Base-by-base conservation (phyloP, 2,113 vertebrate genomes). In the Chaetodon trifascialis region DNA sequence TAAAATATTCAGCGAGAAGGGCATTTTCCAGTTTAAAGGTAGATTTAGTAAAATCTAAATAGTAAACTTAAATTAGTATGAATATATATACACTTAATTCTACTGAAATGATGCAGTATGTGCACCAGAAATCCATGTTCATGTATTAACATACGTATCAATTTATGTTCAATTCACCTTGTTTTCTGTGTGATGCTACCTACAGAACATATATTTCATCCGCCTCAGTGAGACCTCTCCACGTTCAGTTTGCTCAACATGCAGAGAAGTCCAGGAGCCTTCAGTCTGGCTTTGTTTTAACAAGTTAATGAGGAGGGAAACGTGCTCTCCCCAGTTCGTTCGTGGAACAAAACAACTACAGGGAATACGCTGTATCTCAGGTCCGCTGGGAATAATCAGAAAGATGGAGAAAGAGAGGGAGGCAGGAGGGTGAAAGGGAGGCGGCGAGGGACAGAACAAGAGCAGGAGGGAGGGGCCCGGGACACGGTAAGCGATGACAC, bases 321-420 rank as follows among this genome's bases (percentile, higher is more conserved):
- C 14, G 47, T 73, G 70, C 40, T 49, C 71, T 87, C 67, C 69
- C 30, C 16, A 0, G 38, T 34, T 86, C 15, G 7, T 67, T 76
- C 25, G 56, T 21, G 60, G 78, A 73, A 86, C 30, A 84, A 87
- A 88, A 82, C 46, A 76, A 47, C 82, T 80, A 34, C 3, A 34
- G 86, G 73, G 80, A 87, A 78, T 73, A 58, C 9, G 2, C 58
- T 46, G 36, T 30, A 52, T 68, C 71, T 60, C 25, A 36, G 52
- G 46, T 69, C 83, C 68, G 11, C 73, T 46, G 80, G 64, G 84
- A 86, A 59, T 74, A 80, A 85, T 83, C 42, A 75, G 42, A 49
- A 66, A 49, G 64, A 77, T 5, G 9, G 68, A 64, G 63, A 65
- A 44, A 38, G 52, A 3, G 42, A 71, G 52, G 30, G 58, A 69